These are phyloP conservation scores for Malthinus seriepunctatus DNA, from an alignment of 2,888 invertebrate species.

Conservation along the genomic window DNA sequence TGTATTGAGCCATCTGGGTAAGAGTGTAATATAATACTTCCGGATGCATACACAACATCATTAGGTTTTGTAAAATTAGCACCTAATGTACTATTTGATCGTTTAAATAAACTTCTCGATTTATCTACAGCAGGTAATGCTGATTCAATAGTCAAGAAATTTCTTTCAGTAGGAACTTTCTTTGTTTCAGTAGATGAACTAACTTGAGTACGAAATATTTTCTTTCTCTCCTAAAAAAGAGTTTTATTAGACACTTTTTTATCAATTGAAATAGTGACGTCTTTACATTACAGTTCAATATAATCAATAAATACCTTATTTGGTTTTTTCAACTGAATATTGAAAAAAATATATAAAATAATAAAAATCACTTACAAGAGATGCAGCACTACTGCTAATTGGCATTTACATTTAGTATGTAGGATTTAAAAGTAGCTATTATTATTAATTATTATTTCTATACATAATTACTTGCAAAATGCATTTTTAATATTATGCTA, in stretches of 20 bases:
- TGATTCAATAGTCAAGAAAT: conserved; percentile 49
- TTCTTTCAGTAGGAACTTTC: conserved; percentile 38
- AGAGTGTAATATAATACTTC: conserved; percentile 59
- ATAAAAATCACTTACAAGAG: conserved; percentile 44
- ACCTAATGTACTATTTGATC: conserved; percentile 60
- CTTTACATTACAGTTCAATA: no score
- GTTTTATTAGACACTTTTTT: neutral
- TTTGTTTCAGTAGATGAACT: conserved; percentile 43
- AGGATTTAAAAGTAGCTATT: neutral
- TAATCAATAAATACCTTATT: no score
- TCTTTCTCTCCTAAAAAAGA: conserved; percentile 47
- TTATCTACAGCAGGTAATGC: conserved; percentile 44
- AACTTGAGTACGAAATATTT: conserved; percentile 42
- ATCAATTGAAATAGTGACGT: neutral
- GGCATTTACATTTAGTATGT: conserved; percentile 49
- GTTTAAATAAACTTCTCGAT: conserved; percentile 44
- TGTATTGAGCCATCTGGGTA: conserved; percentile 69
- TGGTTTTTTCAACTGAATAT: neutral
- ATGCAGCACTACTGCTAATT: conserved; percentile 52
- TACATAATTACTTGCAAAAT: neutral
- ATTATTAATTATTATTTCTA: neutral
- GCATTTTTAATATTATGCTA: no score
- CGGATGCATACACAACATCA: conserved; percentile 31
- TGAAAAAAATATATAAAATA: conserved; percentile 1
- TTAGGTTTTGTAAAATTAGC: conserved; percentile 38